Percentiles rank a stretch among this genome's conserved stretches.
Evolutionary conservation across 2,113 vertebrate genomes (phyloP).

Genomic region (Morone saxatilis): DNA sequence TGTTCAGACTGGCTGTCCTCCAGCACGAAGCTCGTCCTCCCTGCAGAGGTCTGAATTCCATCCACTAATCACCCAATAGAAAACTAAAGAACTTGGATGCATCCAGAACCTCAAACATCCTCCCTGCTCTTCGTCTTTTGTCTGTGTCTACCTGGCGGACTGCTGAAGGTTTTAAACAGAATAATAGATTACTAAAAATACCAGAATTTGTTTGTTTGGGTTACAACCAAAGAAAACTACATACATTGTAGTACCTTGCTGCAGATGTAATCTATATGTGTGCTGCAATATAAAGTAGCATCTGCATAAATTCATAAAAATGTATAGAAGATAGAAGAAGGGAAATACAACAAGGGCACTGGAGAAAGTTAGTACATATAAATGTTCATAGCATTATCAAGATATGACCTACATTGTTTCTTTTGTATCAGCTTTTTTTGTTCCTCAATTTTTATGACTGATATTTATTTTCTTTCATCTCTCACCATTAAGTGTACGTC

Average conservation of each 20-base stretch:
- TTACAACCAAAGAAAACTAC: neutral
- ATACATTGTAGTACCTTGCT: too few relatives aligned
- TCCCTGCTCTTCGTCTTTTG: neutral
- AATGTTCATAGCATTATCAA: too few relatives aligned
- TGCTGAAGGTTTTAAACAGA: neutral
- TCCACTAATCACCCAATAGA: constrained; percentile 41
- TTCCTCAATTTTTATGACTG: too few relatives aligned
- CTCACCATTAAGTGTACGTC: too few relatives aligned
- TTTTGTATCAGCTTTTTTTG: too few relatives aligned
- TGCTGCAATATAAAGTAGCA: neutral
- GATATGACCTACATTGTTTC: too few relatives aligned
- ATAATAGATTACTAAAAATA: too few relatives aligned
- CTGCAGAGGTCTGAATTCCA: constrained; percentile 31
- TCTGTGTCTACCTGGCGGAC: neutral
- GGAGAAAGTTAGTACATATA: too few relatives aligned
- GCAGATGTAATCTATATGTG: neutral
- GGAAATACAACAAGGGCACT: too few relatives aligned
- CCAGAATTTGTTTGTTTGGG: neutral
- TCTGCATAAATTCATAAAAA: too few relatives aligned
- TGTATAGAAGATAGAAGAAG: too few relatives aligned
- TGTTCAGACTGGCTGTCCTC: constrained; percentile 49
- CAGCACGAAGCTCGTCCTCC: constrained; percentile 34
- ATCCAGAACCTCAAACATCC: constrained; percentile 5
- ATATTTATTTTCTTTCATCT: too few relatives aligned
- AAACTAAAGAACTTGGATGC: constrained; percentile 23